Evolutionary conservation across 2,113 vertebrate species (phyloP).

Genomic region (Lota lota): DNA sequence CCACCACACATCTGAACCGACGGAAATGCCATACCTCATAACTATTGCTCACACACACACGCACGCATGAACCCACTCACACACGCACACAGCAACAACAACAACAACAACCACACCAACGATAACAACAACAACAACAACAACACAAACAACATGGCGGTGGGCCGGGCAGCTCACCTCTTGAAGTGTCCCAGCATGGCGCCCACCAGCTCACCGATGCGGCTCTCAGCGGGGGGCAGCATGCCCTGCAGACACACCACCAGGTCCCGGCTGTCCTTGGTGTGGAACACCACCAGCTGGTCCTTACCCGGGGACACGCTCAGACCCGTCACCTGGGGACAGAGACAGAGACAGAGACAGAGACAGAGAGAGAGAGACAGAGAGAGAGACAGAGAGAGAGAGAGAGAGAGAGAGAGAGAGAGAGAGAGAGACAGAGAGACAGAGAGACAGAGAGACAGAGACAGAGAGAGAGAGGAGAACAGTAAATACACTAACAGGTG

Average conservation of each 20-base stretch:
- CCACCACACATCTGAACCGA: too few species aligned
- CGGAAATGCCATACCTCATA: too few species aligned
- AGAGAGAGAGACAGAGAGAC: neutral
- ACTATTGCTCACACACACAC: neutral
- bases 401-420: neutral
- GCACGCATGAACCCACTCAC: neutral
- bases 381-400: neutral
- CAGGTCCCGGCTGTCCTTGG: conserved; percentile 92
- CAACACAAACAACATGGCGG: too few species aligned
- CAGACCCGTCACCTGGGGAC: conserved; percentile 84
- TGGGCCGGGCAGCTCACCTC: conserved; percentile 73
- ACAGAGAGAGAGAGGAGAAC: neutral
- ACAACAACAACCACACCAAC: too few species aligned
- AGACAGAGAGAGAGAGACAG: neutral
- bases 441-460: conserved; percentile 9
- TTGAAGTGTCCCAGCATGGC: conserved; percentile 92
- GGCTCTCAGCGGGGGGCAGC: conserved; percentile 82
- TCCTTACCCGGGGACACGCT: conserved; percentile 96
- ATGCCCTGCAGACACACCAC: conserved; percentile 90
- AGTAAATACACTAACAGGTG: too few species aligned
- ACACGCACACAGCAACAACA: neutral
- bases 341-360: neutral
- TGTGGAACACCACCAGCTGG: conserved; percentile 96
- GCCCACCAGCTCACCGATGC: conserved; percentile 93
- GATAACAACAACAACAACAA: too few species aligned